A percentile compares a stretch with the other conserved stretches of the same genome.
Evolutionary conservation across 2,888 invertebrate genomes (phyloP).

Genomic region (Aleiodes leptofemur): DNA sequence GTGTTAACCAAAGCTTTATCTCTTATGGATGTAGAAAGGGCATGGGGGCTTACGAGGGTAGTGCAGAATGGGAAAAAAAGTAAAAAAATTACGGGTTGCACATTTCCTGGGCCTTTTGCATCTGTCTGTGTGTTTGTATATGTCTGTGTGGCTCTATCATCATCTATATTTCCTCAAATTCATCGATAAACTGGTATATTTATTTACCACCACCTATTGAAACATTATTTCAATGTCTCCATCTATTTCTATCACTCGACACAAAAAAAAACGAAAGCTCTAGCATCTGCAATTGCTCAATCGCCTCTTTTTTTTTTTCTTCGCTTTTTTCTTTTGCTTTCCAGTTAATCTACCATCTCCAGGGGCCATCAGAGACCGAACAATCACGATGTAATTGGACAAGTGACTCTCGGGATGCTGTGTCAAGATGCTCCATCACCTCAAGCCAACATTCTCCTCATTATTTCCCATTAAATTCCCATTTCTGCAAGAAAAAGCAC

Average conservation of each 20-base stretch:
- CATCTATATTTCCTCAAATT: too few species aligned
- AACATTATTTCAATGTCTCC: slow-evolving; percentile 9
- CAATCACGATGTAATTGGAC: slow-evolving; percentile 72
- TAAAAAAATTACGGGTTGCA: too few species aligned
- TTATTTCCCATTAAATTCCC: too few species aligned
- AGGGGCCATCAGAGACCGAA: slow-evolving; percentile 63
- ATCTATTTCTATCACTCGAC: not conserved
- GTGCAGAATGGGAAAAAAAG: not conserved
- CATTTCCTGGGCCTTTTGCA: too few species aligned
- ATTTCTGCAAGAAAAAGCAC: too few species aligned
- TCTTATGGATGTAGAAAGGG: slow-evolving; percentile 23
- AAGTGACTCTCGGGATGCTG: slow-evolving; percentile 64
- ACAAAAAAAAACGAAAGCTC: too few species aligned
- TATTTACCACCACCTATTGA: too few species aligned
- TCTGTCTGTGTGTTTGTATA: too few species aligned
- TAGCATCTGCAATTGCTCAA: slow-evolving; percentile 33
- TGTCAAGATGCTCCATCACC: slow-evolving; percentile 53
- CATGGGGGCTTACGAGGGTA: slow-evolving; percentile 20
- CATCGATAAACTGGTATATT: too few species aligned
- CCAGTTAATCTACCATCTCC: slow-evolving; percentile 63
- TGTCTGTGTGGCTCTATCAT: too few species aligned
- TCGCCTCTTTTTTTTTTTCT: not conserved
- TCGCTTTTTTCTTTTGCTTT: too few species aligned
- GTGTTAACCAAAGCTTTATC: slow-evolving; percentile 15
- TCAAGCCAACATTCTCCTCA: not conserved